Evolutionary conservation across 2,797 vertebrate species (phyloP).

Genomic region (Oreortyx pictus): DNA sequence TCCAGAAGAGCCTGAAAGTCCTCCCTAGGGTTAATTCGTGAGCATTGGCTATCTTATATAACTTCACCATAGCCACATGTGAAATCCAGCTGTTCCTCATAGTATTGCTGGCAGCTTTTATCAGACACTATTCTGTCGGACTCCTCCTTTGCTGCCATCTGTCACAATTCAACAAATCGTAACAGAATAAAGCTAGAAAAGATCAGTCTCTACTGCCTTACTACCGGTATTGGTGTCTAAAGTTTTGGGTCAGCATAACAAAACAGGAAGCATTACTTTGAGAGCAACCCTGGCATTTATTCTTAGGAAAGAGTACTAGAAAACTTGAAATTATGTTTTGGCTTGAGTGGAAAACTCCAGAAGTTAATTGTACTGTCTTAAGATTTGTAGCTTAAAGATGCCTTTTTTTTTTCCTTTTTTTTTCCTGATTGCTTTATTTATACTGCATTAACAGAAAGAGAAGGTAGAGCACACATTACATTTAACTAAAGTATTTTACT

Average conservation of each 20-base stretch:
- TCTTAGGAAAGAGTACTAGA: background rate
- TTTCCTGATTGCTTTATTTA: conserved; percentile 46
- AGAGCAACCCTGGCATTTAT: background rate
- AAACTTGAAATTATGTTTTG: conserved; percentile 32
- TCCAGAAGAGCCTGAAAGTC: background rate
- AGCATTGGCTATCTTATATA: background rate
- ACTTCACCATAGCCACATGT: background rate
- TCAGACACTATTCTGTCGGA: background rate
- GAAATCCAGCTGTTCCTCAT: background rate
- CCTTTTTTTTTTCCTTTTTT: conserved; percentile 31
- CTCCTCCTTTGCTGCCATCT: background rate
- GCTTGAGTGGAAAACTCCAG: background rate
- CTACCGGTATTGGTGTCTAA: background rate
- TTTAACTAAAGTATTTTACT: conserved; percentile 15
- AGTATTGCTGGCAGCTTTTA: background rate
- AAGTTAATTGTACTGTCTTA: conserved; percentile 15
- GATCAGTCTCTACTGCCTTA: background rate
- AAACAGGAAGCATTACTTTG: too few relatives aligned
- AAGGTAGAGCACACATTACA: background rate
- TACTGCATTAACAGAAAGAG: conserved; percentile 4
- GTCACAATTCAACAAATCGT: too few relatives aligned
- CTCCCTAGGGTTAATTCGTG: background rate
- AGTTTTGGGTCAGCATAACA: too few relatives aligned
- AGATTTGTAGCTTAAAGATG: background rate
- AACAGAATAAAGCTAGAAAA: too few relatives aligned